These are phyloP conservation scores for Mus spretus DNA, from an alignment of 2,797 vertebrate genomes.

Conservation along the genomic window DNA sequence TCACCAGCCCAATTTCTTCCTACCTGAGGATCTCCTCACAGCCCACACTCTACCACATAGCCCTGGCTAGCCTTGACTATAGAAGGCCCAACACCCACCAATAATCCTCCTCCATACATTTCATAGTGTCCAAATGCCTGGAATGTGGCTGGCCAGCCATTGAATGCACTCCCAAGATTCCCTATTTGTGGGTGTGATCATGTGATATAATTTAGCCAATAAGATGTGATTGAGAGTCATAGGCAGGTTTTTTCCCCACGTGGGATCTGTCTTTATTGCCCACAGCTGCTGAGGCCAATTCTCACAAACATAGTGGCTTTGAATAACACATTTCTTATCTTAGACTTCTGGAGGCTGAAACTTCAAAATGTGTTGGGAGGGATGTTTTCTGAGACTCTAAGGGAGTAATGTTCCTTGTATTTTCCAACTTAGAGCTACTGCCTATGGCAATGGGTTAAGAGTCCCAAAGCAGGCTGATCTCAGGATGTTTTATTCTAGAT, in stretches of 20 bases:
- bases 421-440: neutral
- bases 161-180: slow-evolving; percentile 7
- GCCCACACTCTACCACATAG: neutral
- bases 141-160: too few relatives aligned
- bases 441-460: neutral
- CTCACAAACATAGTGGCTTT: neutral
- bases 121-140: neutral
- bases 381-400: neutral
- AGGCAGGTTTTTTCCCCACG: neutral
- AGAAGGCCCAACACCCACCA: neutral
- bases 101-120: neutral
- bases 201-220: neutral
- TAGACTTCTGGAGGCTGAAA: slow-evolving; percentile 27
- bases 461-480: neutral
- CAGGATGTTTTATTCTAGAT: neutral
- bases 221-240: neutral
- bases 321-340: slow-evolving; percentile 15
- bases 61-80: neutral
- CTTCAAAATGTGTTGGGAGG: slow-evolving; percentile 6
- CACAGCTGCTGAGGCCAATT: neutral
- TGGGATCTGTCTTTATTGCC: neutral
- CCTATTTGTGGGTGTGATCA: neutral
- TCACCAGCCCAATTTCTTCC: neutral
- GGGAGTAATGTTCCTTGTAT: neutral
- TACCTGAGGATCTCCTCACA: neutral